These are phyloP conservation scores for Mallateleia sp. DNA, from an alignment of 2,888 invertebrate genomes.

Conservation along the genomic window DNA sequence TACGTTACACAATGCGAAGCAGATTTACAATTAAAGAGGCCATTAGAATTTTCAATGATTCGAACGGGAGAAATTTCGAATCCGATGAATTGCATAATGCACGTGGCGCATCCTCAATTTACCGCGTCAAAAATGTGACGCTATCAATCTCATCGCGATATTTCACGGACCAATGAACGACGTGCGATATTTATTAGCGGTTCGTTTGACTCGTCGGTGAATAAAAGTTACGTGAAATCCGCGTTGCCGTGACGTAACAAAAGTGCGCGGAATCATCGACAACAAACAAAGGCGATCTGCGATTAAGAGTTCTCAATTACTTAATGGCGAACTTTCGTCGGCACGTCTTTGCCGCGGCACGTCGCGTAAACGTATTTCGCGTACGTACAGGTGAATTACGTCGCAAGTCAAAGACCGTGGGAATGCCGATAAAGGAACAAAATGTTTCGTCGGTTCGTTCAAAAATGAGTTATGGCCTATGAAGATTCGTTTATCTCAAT, in stretches of 20 bases:
- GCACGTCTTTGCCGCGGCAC: conserved; percentile 18
- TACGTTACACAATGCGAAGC: conserved; percentile 41
- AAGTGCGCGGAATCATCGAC: neutral
- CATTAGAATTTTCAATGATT: conserved; percentile 5
- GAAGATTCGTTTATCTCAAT: conserved; percentile 15
- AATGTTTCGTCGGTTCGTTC: neutral
- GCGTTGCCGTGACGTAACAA: neutral
- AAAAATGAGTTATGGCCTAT: conserved; percentile 5
- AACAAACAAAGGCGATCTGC: conserved; percentile 35
- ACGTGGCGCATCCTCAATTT: conserved; percentile 13
- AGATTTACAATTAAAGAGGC: conserved; percentile 39
- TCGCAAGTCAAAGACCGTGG: conserved; percentile 62
- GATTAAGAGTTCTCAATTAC: conserved; percentile 30
- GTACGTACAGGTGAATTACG: conserved; percentile 54
- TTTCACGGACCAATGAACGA: neutral
- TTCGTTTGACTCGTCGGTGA: neutral
- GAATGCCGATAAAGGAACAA: conserved; percentile 43
- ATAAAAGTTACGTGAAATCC: neutral
- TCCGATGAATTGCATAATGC: conserved; percentile 26
- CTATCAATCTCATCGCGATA: conserved; percentile 4
- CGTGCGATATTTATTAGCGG: neutral
- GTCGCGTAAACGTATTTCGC: conserved; percentile 31
- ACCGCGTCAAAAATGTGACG: conserved; percentile 7
- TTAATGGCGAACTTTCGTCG: conserved; percentile 44
- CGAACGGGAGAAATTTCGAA: conserved; percentile 30